A percentile compares a stretch with the other conserved stretches of the same genome.
Conservation (phyloP, 2,113 vertebrate genomes). For the Eurypyga helias region DNA sequence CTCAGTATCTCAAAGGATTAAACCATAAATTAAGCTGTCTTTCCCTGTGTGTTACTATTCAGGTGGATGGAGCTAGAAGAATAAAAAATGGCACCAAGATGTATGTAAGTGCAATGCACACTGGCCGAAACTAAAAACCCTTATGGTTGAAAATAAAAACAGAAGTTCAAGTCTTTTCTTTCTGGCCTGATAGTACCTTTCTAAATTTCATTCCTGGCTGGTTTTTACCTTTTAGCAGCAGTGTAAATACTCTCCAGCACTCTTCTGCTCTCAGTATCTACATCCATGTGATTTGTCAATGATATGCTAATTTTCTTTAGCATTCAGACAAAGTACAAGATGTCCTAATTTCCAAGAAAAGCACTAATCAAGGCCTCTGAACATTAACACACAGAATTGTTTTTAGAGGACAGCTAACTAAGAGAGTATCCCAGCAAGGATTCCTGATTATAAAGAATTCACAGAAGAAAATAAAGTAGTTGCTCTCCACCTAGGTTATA, state of each 20-base stretch:
- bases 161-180: background rate
- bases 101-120: background rate
- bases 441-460: background rate
- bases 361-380: background rate
- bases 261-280: background rate
- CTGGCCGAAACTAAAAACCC: background rate
- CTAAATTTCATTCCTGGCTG: background rate
- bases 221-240: background rate
- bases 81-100: background rate
- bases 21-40: background rate
- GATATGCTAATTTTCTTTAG: background rate
- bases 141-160: background rate
- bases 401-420: background rate
- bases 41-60: background rate
- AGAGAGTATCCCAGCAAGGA: background rate
- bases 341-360: background rate
- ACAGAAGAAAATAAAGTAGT: background rate
- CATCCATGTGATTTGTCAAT: background rate
- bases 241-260: background rate
- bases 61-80: background rate
- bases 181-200: background rate
- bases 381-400: background rate
- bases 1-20: background rate
- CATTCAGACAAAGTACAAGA: background rate
- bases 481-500: background rate